Conservation (phyloP, 2,113 vertebrate genomes). For the Abramis brama region DNA sequence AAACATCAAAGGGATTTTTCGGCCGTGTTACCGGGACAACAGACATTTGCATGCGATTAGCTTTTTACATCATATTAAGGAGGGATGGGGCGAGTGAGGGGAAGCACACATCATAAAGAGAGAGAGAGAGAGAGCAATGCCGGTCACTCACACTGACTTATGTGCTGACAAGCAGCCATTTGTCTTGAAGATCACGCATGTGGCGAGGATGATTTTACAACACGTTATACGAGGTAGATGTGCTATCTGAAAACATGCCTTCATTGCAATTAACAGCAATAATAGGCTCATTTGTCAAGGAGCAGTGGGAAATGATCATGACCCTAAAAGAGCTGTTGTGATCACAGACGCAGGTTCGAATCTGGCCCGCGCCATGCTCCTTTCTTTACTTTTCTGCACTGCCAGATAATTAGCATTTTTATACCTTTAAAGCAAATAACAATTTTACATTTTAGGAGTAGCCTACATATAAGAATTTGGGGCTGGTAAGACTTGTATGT, state of each 20-base stretch:
- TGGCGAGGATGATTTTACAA: background rate
- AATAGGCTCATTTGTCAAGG: background rate
- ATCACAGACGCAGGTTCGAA: background rate
- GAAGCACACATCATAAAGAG: slow-evolving; percentile 71
- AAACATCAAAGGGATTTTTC: slow-evolving; percentile 87
- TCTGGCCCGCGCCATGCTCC: background rate
- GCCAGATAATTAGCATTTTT: background rate
- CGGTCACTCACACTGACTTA: slow-evolving; percentile 76
- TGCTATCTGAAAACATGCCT: slow-evolving; percentile 7
- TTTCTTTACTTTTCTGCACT: background rate
- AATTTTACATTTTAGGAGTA: too few relatives aligned
- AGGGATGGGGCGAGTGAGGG: slow-evolving; percentile 68
- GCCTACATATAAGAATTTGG: too few relatives aligned
- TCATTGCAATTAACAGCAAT: background rate
- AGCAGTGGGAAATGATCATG: background rate
- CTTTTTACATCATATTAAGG: slow-evolving; percentile 86
- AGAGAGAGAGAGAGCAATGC: slow-evolving; percentile 66
- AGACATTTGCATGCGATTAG: slow-evolving; percentile 87
- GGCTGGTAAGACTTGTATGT: too few relatives aligned
- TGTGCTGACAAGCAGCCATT: slow-evolving; percentile 64
- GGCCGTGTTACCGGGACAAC: slow-evolving; percentile 85
- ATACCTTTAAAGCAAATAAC: background rate
- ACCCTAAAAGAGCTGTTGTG: background rate
- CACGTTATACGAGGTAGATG: background rate
- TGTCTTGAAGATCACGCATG: slow-evolving; percentile 40